Percentiles rank a stretch among this genome's conserved stretches.
These are phyloP conservation scores for Lepisosteus oculatus DNA, from an alignment of 2,113 vertebrate species.

Conservation along the genomic window DNA sequence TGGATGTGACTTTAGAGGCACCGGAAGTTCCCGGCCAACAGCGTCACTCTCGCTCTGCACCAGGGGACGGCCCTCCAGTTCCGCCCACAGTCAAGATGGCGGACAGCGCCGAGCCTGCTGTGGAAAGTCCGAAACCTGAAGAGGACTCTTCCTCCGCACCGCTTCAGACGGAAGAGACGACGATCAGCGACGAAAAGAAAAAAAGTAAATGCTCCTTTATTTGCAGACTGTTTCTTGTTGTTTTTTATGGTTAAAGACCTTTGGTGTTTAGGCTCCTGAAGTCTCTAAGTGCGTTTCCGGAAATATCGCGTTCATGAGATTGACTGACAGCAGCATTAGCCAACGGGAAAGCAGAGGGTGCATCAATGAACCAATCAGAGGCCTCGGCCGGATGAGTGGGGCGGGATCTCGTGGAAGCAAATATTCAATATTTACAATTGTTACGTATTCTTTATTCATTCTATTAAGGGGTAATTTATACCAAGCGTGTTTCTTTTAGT, in stretches of 20 bases:
- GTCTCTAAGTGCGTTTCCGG: constrained; percentile 25
- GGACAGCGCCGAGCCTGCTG: constrained; percentile 63
- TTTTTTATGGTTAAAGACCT: too few relatives aligned
- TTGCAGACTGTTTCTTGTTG: neutral
- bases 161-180: constrained; percentile 42
- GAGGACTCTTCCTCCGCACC: constrained; percentile 49
- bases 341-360: constrained; percentile 24
- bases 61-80: neutral
- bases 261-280: neutral
- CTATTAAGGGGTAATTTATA: too few relatives aligned
- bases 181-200: constrained; percentile 62
- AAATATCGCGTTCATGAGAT: neutral
- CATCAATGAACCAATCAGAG: too few relatives aligned
- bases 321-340: constrained; percentile 19
- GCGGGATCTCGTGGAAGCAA: too few relatives aligned
- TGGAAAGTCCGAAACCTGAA: constrained; percentile 53
- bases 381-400: too few relatives aligned
- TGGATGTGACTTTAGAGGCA: too few relatives aligned
- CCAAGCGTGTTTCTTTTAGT: too few relatives aligned
- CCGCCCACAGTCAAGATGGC: constrained; percentile 54
- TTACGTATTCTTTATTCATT: too few relatives aligned
- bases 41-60: too few relatives aligned
- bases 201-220: constrained; percentile 57
- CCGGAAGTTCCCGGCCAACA: too few relatives aligned
- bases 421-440: too few relatives aligned